These are phyloP conservation scores for Maniola jurtina DNA, from an alignment of 1,140 invertebrate species.

Conservation along the genomic window DNA sequence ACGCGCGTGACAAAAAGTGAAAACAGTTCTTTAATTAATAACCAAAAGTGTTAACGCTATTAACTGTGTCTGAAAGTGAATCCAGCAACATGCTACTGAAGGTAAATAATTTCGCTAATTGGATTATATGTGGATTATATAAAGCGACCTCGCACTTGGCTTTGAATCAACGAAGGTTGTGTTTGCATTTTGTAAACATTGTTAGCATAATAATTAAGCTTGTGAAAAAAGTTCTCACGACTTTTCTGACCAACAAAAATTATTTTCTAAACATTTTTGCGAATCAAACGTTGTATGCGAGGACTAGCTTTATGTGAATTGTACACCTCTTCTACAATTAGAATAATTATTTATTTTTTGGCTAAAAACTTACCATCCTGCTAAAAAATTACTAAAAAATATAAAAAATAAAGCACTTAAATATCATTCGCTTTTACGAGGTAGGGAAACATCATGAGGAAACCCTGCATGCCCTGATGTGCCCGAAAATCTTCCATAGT, in stretches of 20 bases:
- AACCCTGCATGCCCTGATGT: too few relatives aligned
- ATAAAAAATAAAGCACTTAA: too few relatives aligned
- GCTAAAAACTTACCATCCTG: too few relatives aligned
- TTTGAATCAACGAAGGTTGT: background rate
- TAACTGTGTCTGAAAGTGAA: slow-evolving; percentile 32
- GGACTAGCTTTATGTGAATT: too few relatives aligned
- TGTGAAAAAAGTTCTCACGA: background rate
- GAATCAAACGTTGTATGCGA: background rate
- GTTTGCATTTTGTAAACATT: slow-evolving; percentile 18
- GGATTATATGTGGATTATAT: slow-evolving; percentile 19
- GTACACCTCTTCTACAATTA: too few relatives aligned
- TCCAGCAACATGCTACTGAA: slow-evolving; percentile 26
- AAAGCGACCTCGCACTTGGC: slow-evolving; percentile 17
- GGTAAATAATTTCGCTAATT: slow-evolving; percentile 28
- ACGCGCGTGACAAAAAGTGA: slow-evolving; percentile 63
- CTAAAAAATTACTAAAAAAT: too few relatives aligned
- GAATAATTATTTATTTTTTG: too few relatives aligned
- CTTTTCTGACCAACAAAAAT: background rate
- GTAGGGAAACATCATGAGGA: too few relatives aligned
- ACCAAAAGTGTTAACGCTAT: slow-evolving; percentile 29
- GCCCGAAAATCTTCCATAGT: too few relatives aligned
- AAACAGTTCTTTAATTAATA: slow-evolving; percentile 40
- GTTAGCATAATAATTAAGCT: slow-evolving; percentile 12
- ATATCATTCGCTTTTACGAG: too few relatives aligned
- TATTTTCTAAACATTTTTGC: background rate